Conservation (phyloP, 1,140 invertebrate species). For the Drosophila arawakana region DNA sequence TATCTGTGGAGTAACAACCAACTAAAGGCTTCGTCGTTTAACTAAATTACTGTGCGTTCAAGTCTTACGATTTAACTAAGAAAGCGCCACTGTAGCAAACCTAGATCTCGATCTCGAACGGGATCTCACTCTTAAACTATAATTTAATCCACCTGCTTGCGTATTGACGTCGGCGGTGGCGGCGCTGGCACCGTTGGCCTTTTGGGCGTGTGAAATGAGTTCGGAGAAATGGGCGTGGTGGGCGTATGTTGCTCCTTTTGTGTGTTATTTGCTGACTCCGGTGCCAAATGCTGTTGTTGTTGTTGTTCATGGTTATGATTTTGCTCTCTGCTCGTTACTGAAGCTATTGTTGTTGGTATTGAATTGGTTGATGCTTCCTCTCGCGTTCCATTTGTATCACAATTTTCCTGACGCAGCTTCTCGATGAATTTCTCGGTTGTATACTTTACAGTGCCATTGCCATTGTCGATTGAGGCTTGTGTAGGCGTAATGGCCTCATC, state of each 20-base stretch:
- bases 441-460: slow-evolving; percentile 60
- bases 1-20: slow-evolving; percentile 52
- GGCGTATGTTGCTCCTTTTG: slow-evolving; percentile 46
- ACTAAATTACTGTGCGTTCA: slow-evolving; percentile 75
- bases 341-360: slow-evolving; percentile 3
- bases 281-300: slow-evolving; percentile 28
- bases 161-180: slow-evolving; percentile 72
- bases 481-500: slow-evolving; percentile 70
- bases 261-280: slow-evolving; percentile 34
- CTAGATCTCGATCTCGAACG: slow-evolving; percentile 29
- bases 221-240: slow-evolving; percentile 77
- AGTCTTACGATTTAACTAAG: slow-evolving; percentile 70
- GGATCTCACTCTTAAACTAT: slow-evolving; percentile 39
- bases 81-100: slow-evolving; percentile 28
- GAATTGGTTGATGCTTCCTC: slow-evolving; percentile 38
- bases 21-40: slow-evolving; percentile 37
- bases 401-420: slow-evolving; percentile 67
- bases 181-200: slow-evolving; percentile 81
- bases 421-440: slow-evolving; percentile 77
- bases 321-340: slow-evolving; percentile 34
- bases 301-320: slow-evolving; percentile 52
- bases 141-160: slow-evolving; percentile 61
- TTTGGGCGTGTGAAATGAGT: slow-evolving; percentile 80
- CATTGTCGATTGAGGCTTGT: slow-evolving; percentile 62
- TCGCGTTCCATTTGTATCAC: slow-evolving; percentile 66